Evolutionary conservation across 2,113 vertebrate species (phyloP), one percentile per base, ranked within the genome.

Genomic region (Corythoichthys intestinalis): DNA sequence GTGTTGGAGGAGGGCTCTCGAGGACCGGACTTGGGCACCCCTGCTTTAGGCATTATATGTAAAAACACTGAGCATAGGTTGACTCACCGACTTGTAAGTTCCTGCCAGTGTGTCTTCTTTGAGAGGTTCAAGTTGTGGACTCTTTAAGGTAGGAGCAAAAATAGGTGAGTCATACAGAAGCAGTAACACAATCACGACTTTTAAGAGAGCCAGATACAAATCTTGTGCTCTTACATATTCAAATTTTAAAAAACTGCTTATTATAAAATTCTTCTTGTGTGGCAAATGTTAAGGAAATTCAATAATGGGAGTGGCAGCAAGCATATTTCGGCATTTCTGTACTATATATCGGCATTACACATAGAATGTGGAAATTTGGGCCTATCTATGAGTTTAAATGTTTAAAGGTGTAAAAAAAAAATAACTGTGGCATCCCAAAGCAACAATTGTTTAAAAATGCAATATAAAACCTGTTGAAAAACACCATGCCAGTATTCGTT

Each of bases 51-150:
- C 20, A 11, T 11, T 9, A 6, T 7, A 15, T 58, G 34, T 56
- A 58, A 58, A 37, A 58, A 14, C 4, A 4, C 10, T 6, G 28
- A 20, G n/a, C 34, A 7, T 1, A 2, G 34, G 12, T 5, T 58
- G 34, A 90, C 96, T 95, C 75, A 98, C 96, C 53, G 92, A 93
- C 65, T 94, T 92, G 59, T 91, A 90, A 2, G 90, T 94, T 77
- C 94, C 92, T 67, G 94, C 81, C 69, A 93, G 34, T 0, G 85
- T 84, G 62, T 95, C 94, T 77, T 96, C 94, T 67, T 92, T 94
- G 66, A 96, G 89, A 0, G 96, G 96, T 81, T 98, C 96, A 85
- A 98, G 89, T 72, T 92, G 91, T 0, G 95, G 95, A 78, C 92
- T 94, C 95, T 98, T 44, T 85, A 2, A 65, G 78, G 80, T 46